These are phyloP conservation scores for Hoplostethus atlanticus DNA, from an alignment of 2,797 vertebrate species.

Conservation along the genomic window DNA sequence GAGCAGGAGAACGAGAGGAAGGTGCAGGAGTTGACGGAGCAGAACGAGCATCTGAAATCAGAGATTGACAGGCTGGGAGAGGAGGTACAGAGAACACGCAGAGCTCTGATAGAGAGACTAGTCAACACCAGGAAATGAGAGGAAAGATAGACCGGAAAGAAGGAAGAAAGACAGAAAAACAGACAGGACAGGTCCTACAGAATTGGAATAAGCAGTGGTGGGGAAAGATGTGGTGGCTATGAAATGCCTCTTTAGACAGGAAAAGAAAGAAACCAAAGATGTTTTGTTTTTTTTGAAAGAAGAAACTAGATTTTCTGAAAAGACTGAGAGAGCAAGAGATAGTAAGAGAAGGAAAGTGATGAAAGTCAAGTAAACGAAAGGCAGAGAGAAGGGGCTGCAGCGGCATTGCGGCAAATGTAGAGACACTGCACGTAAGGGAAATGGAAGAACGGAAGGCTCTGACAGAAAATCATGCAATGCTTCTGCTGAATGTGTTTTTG, in stretches of 20 bases:
- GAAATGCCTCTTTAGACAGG: slow-evolving; percentile 73
- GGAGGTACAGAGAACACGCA: slow-evolving; percentile 91
- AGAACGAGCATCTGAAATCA: slow-evolving; percentile 90
- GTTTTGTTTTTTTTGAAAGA: slow-evolving; percentile 37
- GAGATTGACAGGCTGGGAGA: slow-evolving; percentile 90
- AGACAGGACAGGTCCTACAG: slow-evolving; percentile 49
- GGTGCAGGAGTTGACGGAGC: slow-evolving; percentile 90
- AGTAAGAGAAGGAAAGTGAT: slow-evolving; percentile 72
- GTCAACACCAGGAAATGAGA: slow-evolving; percentile 89
- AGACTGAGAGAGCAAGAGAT: slow-evolving; percentile 47
- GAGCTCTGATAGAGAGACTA: slow-evolving; percentile 92
- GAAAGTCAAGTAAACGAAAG: slow-evolving; percentile 76
- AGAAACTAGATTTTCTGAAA: slow-evolving; percentile 43
- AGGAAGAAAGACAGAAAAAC: slow-evolving; percentile 27
- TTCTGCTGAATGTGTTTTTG: slow-evolving; percentile 56
- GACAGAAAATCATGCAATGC: slow-evolving; percentile 56
- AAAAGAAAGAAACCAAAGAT: slow-evolving; percentile 78
- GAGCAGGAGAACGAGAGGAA: slow-evolving; percentile 91
- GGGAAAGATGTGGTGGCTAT: slow-evolving; percentile 60
- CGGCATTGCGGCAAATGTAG: slow-evolving; percentile 77
- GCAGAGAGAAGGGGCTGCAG: slow-evolving; percentile 70
- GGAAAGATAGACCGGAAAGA: slow-evolving; percentile 5
- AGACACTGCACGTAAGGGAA: slow-evolving; percentile 73
- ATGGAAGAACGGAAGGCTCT: slow-evolving; percentile 57
- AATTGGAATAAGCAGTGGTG: slow-evolving; percentile 68